Conservation (phyloP, 2,888 invertebrate species). For the Nymphalis polychloros region DNA sequence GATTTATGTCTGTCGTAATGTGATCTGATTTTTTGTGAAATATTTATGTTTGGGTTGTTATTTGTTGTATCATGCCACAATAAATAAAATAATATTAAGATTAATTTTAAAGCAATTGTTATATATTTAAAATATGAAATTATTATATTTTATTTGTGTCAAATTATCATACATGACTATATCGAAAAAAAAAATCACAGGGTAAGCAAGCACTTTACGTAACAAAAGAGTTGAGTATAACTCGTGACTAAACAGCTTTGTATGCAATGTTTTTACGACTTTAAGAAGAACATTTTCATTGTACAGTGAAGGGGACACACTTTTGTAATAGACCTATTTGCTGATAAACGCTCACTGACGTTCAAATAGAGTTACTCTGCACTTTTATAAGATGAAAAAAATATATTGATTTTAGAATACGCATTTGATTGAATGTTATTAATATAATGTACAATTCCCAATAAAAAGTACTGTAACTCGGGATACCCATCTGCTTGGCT, state of each 20-base stretch:
- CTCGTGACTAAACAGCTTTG: conserved; percentile 13
- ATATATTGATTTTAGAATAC: background rate
- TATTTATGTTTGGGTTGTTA: background rate
- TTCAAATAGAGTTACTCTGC: conserved; percentile 10
- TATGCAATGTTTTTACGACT: conserved; percentile 8
- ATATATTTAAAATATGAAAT: no score
- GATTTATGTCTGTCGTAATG: conserved; percentile 10
- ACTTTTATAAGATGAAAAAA: conserved; percentile 5
- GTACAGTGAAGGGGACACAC: conserved; percentile 12
- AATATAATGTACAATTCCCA: background rate
- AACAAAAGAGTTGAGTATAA: conserved; percentile 6
- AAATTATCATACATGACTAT: background rate
- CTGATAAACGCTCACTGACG: conserved; percentile 10
- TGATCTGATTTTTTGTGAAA: background rate
- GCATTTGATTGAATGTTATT: background rate
- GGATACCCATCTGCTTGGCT: no score
- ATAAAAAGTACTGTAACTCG: background rate
- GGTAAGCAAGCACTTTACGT: background rate
- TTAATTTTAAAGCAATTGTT: no score
- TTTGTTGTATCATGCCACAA: no score
- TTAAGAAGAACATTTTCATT: conserved; percentile 15
- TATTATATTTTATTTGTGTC: no score
- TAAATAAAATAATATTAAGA: no score
- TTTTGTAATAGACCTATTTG: conserved; percentile 13
- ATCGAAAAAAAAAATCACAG: background rate